Percentiles rank a stretch among this genome's conserved stretches.
Conservation (phyloP, 1,140 invertebrate genomes). For the Plectus sambesii region DNA sequence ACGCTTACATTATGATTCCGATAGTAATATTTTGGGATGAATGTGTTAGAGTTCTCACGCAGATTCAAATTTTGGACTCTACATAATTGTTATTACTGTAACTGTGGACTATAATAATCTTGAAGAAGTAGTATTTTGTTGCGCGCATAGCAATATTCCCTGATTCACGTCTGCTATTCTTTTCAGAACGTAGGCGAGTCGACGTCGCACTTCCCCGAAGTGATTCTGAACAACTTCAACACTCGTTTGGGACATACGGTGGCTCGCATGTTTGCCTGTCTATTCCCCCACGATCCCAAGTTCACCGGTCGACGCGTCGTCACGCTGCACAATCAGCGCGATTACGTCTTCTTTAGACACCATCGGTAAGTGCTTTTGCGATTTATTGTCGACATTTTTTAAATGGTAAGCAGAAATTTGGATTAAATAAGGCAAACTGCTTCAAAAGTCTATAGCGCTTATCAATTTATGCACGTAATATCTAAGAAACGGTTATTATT, state of each 20-base stretch:
- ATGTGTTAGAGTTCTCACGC: too few species aligned
- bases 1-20: too few species aligned
- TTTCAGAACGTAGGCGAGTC: conserved; percentile 36
- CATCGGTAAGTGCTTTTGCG: conserved; percentile 59
- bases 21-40: too few species aligned
- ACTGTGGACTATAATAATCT: too few species aligned
- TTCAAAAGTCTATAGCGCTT: too few species aligned
- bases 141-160: too few species aligned
- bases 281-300: conserved; percentile 91
- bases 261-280: conserved; percentile 78
- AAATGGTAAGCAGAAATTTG: too few species aligned
- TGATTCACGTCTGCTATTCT: conserved; percentile 4
- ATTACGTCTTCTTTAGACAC: conserved; percentile 97
- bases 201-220: conserved; percentile 60
- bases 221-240: conserved; percentile 89
- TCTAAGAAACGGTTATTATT: too few species aligned
- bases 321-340: conserved; percentile 96
- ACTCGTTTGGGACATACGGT: conserved; percentile 80
- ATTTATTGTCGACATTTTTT: not conserved
- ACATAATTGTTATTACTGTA: too few species aligned
- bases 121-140: too few species aligned
- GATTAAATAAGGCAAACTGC: too few species aligned
- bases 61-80: not conserved
- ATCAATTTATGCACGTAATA: too few species aligned
- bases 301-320: conserved; percentile 80